phyloP scores from a whole-genome alignment of 1,140 invertebrate genomes.

The Meloidogyne hapla region DNA sequence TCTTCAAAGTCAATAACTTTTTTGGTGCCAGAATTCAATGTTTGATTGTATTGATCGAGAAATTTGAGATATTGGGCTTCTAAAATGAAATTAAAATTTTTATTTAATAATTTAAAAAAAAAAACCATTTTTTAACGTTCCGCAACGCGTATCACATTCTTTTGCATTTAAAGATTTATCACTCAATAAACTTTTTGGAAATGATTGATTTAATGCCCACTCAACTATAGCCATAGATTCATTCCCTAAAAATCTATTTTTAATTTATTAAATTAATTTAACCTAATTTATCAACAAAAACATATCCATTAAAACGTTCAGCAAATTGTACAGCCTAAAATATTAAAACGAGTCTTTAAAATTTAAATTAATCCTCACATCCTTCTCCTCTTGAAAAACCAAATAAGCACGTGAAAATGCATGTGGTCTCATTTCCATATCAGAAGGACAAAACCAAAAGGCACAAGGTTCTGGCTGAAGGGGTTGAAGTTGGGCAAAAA shows the following conservation, averaged over 20 bases:
- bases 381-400: slow-evolving; percentile 19
- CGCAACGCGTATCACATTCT: slow-evolving; percentile 5
- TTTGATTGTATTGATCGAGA: neutral
- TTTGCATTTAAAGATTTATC: slow-evolving; percentile 1
- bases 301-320: slow-evolving; percentile 29
- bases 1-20: slow-evolving; percentile 20
- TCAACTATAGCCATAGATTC: slow-evolving; percentile 28
- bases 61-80: slow-evolving; percentile 18
- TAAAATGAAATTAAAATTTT: neutral
- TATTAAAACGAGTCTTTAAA: neutral
- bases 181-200: slow-evolving; percentile 2
- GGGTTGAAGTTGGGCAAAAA: neutral
- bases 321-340: slow-evolving; percentile 25
- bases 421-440: neutral
- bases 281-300: slow-evolving; percentile 27
- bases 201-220: slow-evolving; percentile 20
- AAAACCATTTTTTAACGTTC: slow-evolving; percentile 13
- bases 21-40: neutral
- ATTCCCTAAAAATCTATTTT: slow-evolving; percentile 16
- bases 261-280: neutral
- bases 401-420: slow-evolving; percentile 22
- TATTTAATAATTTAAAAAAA: neutral
- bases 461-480: slow-evolving; percentile 1
- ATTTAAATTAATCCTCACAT: neutral
- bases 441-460: slow-evolving; percentile 17